Evolutionary conservation across 2,113 vertebrate species (phyloP).

Genomic region (Corythoichthys intestinalis): DNA sequence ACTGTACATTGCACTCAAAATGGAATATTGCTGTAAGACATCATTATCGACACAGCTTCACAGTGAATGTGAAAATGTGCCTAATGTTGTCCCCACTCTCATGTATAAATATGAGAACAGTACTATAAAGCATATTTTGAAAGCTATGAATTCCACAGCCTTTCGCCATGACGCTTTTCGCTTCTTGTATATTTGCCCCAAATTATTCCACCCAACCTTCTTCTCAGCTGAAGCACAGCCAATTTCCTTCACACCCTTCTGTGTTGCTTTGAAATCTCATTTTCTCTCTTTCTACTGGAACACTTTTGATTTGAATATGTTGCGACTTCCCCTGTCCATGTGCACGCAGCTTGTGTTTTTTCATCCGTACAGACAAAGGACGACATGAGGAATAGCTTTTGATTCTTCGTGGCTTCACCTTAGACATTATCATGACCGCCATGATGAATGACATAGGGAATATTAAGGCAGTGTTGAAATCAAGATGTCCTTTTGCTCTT

Average conservation of each 20-base stretch:
- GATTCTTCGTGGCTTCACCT: constrained; percentile 22
- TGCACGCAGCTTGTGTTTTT: constrained; percentile 52
- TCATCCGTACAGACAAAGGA: constrained; percentile 39
- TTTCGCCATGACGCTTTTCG: background rate
- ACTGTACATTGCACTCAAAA: too few relatives aligned
- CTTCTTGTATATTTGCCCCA: background rate
- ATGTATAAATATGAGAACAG: background rate
- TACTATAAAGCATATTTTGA: background rate
- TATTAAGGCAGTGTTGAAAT: constrained; percentile 42
- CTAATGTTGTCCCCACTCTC: background rate
- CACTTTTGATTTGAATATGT: constrained; percentile 54
- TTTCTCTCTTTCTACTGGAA: constrained; percentile 39
- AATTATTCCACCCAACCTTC: constrained; percentile 1
- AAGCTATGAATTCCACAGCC: background rate
- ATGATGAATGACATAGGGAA: constrained; percentile 36
- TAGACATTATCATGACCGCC: background rate
- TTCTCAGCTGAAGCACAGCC: constrained; percentile 24
- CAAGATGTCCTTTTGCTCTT: constrained; percentile 51
- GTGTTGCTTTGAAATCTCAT: constrained; percentile 41
- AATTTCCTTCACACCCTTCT: constrained; percentile 23
- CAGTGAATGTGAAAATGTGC: background rate
- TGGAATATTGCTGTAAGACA: background rate
- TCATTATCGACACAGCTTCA: background rate
- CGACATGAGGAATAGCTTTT: constrained; percentile 14
- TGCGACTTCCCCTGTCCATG: constrained; percentile 32